Conservation (phyloP, 2,113 vertebrate genomes). For the Ia io region DNA sequence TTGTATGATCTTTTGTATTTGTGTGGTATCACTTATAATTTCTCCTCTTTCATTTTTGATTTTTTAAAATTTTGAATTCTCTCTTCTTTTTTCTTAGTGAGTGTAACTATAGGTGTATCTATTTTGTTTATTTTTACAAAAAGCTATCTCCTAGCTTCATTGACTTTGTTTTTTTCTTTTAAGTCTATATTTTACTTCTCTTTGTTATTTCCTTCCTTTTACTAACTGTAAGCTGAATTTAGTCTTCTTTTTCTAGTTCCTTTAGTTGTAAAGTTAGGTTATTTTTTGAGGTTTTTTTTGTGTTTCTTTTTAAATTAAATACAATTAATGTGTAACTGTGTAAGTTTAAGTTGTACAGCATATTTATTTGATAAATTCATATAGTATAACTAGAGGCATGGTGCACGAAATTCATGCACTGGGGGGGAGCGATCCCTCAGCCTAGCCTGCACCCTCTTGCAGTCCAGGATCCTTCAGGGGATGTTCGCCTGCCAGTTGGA, state of each 20-base stretch:
- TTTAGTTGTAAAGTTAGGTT: not conserved
- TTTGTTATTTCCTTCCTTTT: not conserved
- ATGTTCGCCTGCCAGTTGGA: too few species aligned
- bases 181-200: not conserved
- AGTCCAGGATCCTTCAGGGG: too few species aligned
- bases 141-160: not conserved
- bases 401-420: too few species aligned
- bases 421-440: too few species aligned
- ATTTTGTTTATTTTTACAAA: not conserved
- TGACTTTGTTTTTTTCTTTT: not conserved
- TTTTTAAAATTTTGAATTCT: not conserved
- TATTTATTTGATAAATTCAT: not conserved
- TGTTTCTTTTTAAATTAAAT: not conserved
- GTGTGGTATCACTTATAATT: not conserved
- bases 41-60: not conserved
- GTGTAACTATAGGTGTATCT: not conserved
- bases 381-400: not conserved
- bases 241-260: not conserved
- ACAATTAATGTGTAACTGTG: not conserved
- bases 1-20: not conserved
- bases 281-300: not conserved
- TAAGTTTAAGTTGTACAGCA: not conserved
- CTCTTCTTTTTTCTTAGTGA: not conserved
- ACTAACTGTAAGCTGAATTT: not conserved
- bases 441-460: too few species aligned